Conservation (phyloP, 2,888 invertebrate genomes). For the Candidula unifasciata region DNA sequence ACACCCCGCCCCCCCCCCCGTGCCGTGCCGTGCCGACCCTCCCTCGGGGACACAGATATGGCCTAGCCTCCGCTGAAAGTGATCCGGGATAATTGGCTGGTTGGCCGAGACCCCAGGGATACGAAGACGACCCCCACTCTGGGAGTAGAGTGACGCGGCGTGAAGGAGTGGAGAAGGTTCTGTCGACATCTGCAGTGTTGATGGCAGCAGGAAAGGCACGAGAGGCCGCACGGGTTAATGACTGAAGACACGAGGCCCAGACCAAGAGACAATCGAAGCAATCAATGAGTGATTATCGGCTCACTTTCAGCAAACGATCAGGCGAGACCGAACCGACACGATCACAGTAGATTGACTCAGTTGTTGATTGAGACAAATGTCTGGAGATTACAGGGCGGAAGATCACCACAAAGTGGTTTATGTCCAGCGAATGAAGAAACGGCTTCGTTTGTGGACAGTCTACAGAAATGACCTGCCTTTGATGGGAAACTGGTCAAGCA, state of each 20-base stretch:
- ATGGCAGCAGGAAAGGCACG: not conserved
- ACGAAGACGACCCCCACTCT: not conserved
- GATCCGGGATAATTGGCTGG: not conserved
- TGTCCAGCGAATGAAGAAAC: not conserved
- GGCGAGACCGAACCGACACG: not conserved
- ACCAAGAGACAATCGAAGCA: constrained; percentile 24
- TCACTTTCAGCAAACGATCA: not conserved
- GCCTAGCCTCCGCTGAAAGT: too few species aligned
- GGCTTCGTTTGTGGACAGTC: constrained; percentile 30
- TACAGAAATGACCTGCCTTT: constrained; percentile 26
- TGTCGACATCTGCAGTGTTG: not conserved
- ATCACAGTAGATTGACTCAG: constrained; percentile 27
- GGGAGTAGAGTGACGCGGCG: not conserved
- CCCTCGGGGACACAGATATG: not conserved
- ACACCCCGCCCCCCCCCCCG: not conserved
- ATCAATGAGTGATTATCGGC: constrained; percentile 40
- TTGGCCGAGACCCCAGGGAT: not conserved
- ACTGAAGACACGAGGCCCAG: constrained; percentile 9
- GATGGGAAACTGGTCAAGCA: not conserved
- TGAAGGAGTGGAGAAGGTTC: not conserved
- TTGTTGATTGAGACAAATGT: constrained; percentile 47
- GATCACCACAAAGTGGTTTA: constrained; percentile 25
- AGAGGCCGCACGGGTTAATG: not conserved
- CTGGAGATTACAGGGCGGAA: constrained; percentile 37
- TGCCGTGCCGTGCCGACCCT: not conserved